phyloP scores from a whole-genome alignment of 2,113 vertebrate species.

The Felis chaus region DNA sequence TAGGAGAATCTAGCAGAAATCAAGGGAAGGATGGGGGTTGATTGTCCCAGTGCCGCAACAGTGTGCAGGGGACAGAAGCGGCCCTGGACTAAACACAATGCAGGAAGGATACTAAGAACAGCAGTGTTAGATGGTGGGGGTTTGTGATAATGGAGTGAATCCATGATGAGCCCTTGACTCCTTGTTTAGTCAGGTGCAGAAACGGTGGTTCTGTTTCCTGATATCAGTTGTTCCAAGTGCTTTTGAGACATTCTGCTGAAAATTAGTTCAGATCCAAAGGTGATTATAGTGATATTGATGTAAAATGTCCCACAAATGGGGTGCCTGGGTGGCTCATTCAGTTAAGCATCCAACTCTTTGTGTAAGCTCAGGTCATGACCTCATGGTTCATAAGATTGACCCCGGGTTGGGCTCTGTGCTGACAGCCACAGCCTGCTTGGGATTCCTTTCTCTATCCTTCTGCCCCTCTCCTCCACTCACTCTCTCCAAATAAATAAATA shows the following conservation, averaged over 20 bases:
- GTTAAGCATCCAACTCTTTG: too few relatives aligned
- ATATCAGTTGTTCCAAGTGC: not conserved
- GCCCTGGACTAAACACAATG: not conserved
- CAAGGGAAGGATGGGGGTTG: not conserved
- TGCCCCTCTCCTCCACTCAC: too few relatives aligned
- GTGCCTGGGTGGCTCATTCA: too few relatives aligned
- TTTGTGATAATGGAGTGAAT: not conserved
- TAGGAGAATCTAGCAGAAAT: not conserved
- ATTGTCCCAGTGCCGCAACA: not conserved
- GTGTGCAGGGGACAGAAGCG: not conserved
- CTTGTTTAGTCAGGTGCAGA: not conserved
- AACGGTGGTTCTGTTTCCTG: not conserved
- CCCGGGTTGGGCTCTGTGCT: too few relatives aligned
- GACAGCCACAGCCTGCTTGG: too few relatives aligned
- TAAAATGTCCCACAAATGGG: too few relatives aligned
- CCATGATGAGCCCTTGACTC: not conserved
- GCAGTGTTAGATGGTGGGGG: not conserved
- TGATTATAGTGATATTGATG: too few relatives aligned
- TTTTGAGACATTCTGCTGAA: not conserved
- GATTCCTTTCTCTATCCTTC: too few relatives aligned
- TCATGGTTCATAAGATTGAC: too few relatives aligned
- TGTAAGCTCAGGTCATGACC: too few relatives aligned
- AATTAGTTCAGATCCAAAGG: not conserved
- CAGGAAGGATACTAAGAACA: not conserved
- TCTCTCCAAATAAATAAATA: too few relatives aligned